A percentile compares a stretch with the other conserved stretches of the same genome.
Conservation (phyloP, 2,113 vertebrate genomes). For the Pagrus major region DNA sequence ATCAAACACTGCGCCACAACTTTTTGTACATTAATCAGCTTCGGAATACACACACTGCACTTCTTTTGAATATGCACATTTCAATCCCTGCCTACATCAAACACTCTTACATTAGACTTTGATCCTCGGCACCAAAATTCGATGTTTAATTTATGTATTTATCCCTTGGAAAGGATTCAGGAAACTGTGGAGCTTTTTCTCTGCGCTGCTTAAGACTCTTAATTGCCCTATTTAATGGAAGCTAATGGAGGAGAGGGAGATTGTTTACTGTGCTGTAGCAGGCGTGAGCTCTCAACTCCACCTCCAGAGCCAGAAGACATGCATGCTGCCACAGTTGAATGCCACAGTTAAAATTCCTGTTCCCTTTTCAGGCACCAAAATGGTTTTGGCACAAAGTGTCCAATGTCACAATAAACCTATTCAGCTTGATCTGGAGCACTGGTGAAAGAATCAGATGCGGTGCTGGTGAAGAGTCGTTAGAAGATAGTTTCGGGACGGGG, state of each 20-base stretch:
- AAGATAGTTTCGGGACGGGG: neutral
- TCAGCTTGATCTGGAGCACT: neutral
- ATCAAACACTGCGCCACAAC: slow-evolving; percentile 26
- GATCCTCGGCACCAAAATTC: slow-evolving; percentile 53
- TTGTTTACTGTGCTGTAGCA: slow-evolving; percentile 29
- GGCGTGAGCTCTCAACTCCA: neutral
- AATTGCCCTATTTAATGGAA: slow-evolving; percentile 50
- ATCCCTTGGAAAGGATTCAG: slow-evolving; percentile 51
- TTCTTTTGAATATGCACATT: slow-evolving; percentile 53
- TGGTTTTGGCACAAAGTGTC: neutral
- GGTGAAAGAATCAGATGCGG: slow-evolving; percentile 1
- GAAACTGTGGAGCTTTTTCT: slow-evolving; percentile 17
- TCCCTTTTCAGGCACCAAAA: neutral
- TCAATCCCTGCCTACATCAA: slow-evolving; percentile 54
- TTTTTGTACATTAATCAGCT: slow-evolving; percentile 37
- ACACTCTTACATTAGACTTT: slow-evolving; percentile 55
- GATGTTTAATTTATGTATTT: slow-evolving; percentile 69
- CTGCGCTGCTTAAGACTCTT: slow-evolving; percentile 10
- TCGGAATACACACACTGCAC: slow-evolving; percentile 43
- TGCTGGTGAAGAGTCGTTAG: neutral
- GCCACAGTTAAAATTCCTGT: too few species aligned
- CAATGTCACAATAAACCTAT: neutral
- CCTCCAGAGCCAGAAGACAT: neutral
- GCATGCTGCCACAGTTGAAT: neutral
- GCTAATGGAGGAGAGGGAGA: slow-evolving; percentile 17